These are phyloP conservation scores for Lysandra coridon DNA, from an alignment of 2,888 invertebrate species.

Conservation along the genomic window DNA sequence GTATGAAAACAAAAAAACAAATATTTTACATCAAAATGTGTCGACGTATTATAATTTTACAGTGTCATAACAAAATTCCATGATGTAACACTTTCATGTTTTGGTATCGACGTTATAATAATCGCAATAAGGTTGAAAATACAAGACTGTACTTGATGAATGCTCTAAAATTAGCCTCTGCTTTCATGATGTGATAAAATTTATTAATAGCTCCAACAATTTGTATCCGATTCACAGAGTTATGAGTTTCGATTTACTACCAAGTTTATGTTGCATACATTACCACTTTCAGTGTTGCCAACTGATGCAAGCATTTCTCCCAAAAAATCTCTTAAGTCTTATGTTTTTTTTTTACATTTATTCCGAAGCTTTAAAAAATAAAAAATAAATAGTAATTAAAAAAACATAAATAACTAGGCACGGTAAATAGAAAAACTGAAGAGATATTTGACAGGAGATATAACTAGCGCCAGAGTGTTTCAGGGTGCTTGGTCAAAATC, in stretches of 20 bases:
- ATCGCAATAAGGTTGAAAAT: neutral
- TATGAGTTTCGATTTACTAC: conserved; percentile 6
- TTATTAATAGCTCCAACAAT: conserved; percentile 52
- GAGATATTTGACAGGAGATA: no score
- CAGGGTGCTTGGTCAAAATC: no score
- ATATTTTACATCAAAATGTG: neutral
- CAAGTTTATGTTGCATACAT: conserved; percentile 13
- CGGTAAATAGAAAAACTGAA: no score
- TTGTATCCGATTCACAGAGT: conserved; percentile 23
- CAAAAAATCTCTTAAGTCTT: neutral
- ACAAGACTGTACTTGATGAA: conserved; percentile 42
- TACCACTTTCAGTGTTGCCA: conserved; percentile 9
- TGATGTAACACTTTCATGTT: neutral
- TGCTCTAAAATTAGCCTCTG: conserved; percentile 51
- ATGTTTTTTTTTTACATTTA: neutral
- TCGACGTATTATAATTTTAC: neutral
- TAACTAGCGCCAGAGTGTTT: no score
- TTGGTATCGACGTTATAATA: neutral
- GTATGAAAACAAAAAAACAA: no score
- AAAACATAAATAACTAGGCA: neutral
- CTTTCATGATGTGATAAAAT: conserved; percentile 59
- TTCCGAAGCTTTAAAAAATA: no score
- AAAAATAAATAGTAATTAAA: neutral
- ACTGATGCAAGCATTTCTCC: neutral
- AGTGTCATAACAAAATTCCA: conserved; percentile 24